phyloP scores from a whole-genome alignment of 2,888 invertebrate genomes.

The Stenichneumon culpator region DNA sequence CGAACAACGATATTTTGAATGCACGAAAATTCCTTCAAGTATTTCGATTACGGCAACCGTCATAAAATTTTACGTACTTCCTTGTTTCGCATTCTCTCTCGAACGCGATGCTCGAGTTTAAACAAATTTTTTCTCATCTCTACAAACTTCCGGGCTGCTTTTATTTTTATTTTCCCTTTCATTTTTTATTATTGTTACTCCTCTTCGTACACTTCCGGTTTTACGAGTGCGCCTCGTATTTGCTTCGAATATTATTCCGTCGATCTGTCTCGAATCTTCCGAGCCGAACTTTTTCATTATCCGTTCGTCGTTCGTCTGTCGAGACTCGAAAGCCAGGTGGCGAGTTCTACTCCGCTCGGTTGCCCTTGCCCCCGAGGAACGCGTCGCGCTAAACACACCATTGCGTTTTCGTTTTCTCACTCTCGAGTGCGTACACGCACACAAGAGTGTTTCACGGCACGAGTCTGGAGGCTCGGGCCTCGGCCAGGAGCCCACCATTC shows the following conservation, averaged over 20 bases:
- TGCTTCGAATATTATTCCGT: slow-evolving; percentile 2
- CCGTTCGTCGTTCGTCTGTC: slow-evolving; percentile 4
- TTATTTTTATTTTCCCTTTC: neutral
- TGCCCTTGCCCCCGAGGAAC: slow-evolving; percentile 3
- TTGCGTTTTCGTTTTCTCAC: slow-evolving; percentile 7
- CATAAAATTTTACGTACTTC: neutral
- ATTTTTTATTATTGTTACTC: neutral
- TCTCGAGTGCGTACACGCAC: slow-evolving; percentile 26
- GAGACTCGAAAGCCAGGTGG: slow-evolving; percentile 41
- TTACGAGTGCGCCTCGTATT: neutral
- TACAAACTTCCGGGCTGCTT: neutral
- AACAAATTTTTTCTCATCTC: neutral
- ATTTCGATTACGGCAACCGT: neutral
- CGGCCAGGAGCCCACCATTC: slow-evolving; percentile 44
- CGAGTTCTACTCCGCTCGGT: slow-evolving; percentile 17
- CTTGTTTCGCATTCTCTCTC: slow-evolving; percentile 12
- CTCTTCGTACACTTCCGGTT: neutral
- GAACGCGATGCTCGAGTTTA: slow-evolving; percentile 29
- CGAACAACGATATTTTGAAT: neutral
- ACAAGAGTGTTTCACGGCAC: slow-evolving; percentile 65
- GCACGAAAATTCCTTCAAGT: neutral
- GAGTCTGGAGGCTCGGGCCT: slow-evolving; percentile 63
- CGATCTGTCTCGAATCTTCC: slow-evolving; percentile 2
- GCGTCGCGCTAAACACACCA: slow-evolving; percentile 12
- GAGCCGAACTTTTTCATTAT: slow-evolving; percentile 28